Base-by-base conservation (phyloP, 1,140 invertebrate genomes). In the Telenomus remus region DNA sequence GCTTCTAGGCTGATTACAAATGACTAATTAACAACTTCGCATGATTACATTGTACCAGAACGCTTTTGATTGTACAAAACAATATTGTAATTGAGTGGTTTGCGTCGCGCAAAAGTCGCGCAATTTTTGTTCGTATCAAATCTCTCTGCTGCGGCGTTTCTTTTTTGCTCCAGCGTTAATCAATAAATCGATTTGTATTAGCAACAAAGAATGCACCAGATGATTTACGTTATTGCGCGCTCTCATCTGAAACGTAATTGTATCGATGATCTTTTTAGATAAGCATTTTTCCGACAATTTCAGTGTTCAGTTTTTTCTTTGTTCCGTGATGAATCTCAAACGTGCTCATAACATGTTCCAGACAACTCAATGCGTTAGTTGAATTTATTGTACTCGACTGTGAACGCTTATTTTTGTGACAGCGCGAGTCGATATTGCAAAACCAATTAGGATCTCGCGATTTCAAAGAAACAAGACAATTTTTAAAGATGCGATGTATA, bases 121-220 rank as follows among this genome's bases (percentile, higher is more conserved):
- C 37, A 11, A 39, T 39, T 39, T 39, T 39, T 39, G 2, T 39
- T 11, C 9, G 37, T 71, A 50, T 46, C 1, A 14, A 46, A 44
- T 42, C 12, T 15, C 13, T 46, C 14, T 0, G n/a, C n/a, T 8
- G 44, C 43, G n/a, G 6, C 16, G 15, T 66, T 55, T 59, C 66
- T 66, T 6, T 6, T 6, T 61, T 66, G 48, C 56, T 57, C 44
- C 35, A 13, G 33, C 13, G 0, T 66, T 60, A 61, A 74, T 74
- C 63, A 66, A 74, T 66, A 74, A 66, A 74, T 74, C 63, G 15
- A 60, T 61, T 56, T 12, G 15, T 65, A 48, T 50, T n/a, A 57
- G 55, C 61, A n/a, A 65, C 48, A 65, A 46, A 44, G 12, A 54
- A 54, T 48, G 61, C 61, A 60, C 60, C 37, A 49, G 49, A 61